Evolutionary conservation across 2,797 vertebrate species (phyloP), one percentile per base, ranked within the genome.

Genomic region (Xerus rutilus): DNA sequence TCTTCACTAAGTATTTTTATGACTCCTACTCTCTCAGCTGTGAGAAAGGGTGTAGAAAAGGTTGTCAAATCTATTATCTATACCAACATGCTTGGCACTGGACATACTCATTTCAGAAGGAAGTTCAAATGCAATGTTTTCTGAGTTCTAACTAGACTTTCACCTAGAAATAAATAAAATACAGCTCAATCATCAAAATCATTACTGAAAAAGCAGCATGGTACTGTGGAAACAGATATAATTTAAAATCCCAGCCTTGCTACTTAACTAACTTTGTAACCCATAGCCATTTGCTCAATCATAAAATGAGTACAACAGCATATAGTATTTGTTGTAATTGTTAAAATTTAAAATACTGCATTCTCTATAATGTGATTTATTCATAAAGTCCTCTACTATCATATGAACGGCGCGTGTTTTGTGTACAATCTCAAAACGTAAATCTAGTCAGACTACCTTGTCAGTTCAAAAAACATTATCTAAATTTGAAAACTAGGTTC

Each of bases 1-100:
- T 95, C 25, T 47, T 93, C 59, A 93, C 82, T 89, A 86, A 97
- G 95, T 92, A 95, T 96, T 97, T 86, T 93, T 90, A 92, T 72
- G 89, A 47, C 13, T 74, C 67, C n/a, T 88, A 59, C 84, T 96
- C 45, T 73, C 59, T 94, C n/a, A 57, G 85, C 81, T 83, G 89
- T 82, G 85, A 95, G 49, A 78, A 93, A 94, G 21, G 64, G 30
- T 39, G 59, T 70, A 94, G 28, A 70, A 79, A 96, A 86, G 35
- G 43, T 93, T 94, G 35, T 93, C 81, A 93, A 86, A 92, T 86
- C 21, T 88, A 74, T 95, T 95, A 76, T 92, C 92, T 92, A 73
- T 14, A 87, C 59, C 92, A 93, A 96, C 77, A 91, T 70, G 64
- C 54, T 47, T 82, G 74, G 64, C n/a, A 69, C 49, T 69, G 70